Percentiles rank a stretch among this genome's conserved stretches.
These are phyloP conservation scores for Carollia perspicillata DNA, from an alignment of 2,113 vertebrate species.

Conservation along the genomic window DNA sequence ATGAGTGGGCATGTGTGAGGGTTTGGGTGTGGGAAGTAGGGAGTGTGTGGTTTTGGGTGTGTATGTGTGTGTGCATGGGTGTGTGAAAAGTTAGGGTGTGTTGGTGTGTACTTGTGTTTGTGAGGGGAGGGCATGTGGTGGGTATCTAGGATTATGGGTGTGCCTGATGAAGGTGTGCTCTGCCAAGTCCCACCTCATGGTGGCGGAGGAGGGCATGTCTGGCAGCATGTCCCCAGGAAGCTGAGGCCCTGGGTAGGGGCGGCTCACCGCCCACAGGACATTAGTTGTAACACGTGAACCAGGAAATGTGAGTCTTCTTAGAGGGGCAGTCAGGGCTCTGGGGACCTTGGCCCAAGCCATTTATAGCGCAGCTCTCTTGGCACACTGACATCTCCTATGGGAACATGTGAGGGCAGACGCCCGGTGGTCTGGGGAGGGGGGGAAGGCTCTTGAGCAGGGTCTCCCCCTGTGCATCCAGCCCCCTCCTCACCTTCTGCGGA, in stretches of 20 bases:
- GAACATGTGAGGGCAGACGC: background rate
- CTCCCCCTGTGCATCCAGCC: background rate
- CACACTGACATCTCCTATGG: background rate
- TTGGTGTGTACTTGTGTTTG: no score
- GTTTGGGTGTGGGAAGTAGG: no score
- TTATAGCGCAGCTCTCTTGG: background rate
- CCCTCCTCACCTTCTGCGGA: background rate
- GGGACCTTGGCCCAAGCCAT: background rate
- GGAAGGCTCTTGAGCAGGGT: background rate
- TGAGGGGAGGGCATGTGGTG: background rate
- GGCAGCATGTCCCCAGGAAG: background rate
- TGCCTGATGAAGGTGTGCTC: background rate
- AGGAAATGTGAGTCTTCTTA: background rate
- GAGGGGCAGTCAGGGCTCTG: background rate
- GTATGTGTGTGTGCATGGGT: background rate
- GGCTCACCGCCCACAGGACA: background rate
- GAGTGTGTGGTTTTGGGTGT: background rate
- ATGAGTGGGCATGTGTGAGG: background rate
- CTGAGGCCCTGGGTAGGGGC: background rate
- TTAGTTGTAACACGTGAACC: background rate
- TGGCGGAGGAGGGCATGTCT: background rate
- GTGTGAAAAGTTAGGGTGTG: no score
- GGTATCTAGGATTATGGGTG: no score
- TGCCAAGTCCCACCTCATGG: background rate
- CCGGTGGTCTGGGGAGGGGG: accelerated